These are phyloP conservation scores for Grammomys dolichurus DNA, from an alignment of 2,113 vertebrate genomes.

Conservation along the genomic window DNA sequence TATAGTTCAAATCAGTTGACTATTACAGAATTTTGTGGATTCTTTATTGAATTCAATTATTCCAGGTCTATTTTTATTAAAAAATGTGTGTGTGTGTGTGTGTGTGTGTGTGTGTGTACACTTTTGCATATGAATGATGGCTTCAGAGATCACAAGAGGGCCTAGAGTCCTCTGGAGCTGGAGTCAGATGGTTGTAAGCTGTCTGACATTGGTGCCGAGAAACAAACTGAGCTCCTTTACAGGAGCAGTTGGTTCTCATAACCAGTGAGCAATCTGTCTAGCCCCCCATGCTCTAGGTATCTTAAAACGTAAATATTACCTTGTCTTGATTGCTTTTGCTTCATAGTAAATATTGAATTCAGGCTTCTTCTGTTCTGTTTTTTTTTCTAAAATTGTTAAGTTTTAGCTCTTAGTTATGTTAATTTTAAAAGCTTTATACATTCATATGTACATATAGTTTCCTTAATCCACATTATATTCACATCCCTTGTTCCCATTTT, in stretches of 20 bases:
- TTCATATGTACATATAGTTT: background rate
- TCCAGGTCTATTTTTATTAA: background rate
- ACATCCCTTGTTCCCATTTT: background rate
- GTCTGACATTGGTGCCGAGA: no score
- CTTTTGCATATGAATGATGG: background rate
- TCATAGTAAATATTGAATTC: slow-evolving; percentile 40
- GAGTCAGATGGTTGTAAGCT: background rate
- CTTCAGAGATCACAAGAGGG: background rate
- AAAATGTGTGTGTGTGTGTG: background rate
- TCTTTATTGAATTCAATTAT: slow-evolving; percentile 13
- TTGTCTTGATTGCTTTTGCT: background rate
- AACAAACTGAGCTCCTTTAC: background rate
- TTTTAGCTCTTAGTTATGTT: slow-evolving; percentile 27
- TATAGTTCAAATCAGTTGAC: background rate
- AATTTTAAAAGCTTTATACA: background rate
- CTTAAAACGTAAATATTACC: background rate
- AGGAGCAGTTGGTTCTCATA: background rate
- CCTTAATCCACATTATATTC: background rate
- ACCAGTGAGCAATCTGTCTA: background rate
- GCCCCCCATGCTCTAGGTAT: background rate
- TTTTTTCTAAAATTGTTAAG: background rate
- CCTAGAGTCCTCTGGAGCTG: background rate
- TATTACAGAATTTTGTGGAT: background rate
- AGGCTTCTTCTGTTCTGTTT: background rate
- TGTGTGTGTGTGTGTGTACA: background rate